Evolutionary conservation across 2,113 vertebrate species (phyloP), one percentile per base, ranked within the genome.

Genomic region (Polyodon spathula): DNA sequence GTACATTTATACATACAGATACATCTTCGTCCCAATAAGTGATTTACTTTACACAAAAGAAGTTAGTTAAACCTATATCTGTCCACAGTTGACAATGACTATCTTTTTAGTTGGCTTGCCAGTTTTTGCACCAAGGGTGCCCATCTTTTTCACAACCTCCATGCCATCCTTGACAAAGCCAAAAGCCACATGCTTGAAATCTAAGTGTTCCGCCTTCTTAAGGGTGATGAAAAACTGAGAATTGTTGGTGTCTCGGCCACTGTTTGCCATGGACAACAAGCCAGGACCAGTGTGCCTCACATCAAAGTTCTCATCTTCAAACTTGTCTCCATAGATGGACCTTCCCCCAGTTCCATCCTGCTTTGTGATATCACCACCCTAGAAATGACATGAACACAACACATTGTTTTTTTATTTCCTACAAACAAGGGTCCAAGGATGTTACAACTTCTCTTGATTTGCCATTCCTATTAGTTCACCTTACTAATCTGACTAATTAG

Each of bases 221-320:
- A 98, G 73, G 5, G 91, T 95, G 79, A 98, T 95, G 74, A 94
- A 96, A 71, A 98, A 98, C 62, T 97, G 95, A 8, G 95, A 97
- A 78, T 76, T 92, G 82, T 96, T 97, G 2, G 92, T 95, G 82
- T 97, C 73, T 0, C 69, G 89, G 40, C 93, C 93, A 0, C 40
- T 72, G 72, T 90, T 98, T 55, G 91, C 95, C 94, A 98, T 98
- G 0, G 95, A 97, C 40, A 97, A 63, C 39, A 98, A 83, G n/a
- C 94, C 93, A 5, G 94, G 90, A 8, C 88, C 89, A 0, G 89
- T 94, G 76, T 97, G 94, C 62, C 81, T 86, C 57, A 98, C 74
- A 37, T 87, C 78, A 17, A 98, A 98, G 76, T 90, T 95, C 80
- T 98, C 94, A 48, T 97, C 94, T 72, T 95, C 93, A 77, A 97